Conservation (phyloP, 2,113 vertebrate species). For the Microtus oregoni region DNA sequence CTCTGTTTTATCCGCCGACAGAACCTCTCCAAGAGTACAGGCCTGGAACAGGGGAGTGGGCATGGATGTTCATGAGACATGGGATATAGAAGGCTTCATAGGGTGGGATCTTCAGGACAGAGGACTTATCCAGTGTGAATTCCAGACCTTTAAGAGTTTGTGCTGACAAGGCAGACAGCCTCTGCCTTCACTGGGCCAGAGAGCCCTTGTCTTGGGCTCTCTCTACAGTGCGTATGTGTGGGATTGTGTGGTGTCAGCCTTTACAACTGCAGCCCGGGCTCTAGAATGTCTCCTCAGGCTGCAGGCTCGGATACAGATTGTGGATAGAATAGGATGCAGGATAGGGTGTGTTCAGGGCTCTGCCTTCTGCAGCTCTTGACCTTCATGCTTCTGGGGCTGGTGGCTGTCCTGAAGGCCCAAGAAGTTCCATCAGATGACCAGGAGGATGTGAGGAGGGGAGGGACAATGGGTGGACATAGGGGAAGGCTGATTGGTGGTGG, state of each 20-base stretch:
- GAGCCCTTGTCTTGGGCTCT: accelerated
- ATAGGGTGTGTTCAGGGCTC: neutral
- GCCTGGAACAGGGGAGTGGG: neutral
- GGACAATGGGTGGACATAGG: too few species aligned
- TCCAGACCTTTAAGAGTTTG: neutral
- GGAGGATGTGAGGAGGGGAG: too few species aligned
- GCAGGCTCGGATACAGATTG: accelerated
- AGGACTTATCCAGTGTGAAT: too few species aligned
- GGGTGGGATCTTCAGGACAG: neutral
- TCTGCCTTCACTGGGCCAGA: neutral
- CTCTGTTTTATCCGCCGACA: neutral
- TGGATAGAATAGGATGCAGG: accelerated
- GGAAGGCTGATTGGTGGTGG: too few species aligned
- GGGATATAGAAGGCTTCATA: neutral
- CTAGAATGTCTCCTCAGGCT: neutral
- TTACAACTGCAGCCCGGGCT: too few species aligned
- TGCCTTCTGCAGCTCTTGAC: neutral
- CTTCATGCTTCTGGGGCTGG: too few species aligned
- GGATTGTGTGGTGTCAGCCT: neutral
- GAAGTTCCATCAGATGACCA: too few species aligned
- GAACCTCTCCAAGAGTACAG: neutral
- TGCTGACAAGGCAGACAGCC: too few species aligned
- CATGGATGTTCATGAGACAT: too few species aligned
- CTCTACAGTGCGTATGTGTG: neutral
- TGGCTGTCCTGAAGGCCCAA: too few species aligned